Percentiles rank a stretch among this genome's conserved stretches.
Evolutionary conservation across 2,113 vertebrate genomes (phyloP).

Genomic region (Tychaedon coryphoeus): DNA sequence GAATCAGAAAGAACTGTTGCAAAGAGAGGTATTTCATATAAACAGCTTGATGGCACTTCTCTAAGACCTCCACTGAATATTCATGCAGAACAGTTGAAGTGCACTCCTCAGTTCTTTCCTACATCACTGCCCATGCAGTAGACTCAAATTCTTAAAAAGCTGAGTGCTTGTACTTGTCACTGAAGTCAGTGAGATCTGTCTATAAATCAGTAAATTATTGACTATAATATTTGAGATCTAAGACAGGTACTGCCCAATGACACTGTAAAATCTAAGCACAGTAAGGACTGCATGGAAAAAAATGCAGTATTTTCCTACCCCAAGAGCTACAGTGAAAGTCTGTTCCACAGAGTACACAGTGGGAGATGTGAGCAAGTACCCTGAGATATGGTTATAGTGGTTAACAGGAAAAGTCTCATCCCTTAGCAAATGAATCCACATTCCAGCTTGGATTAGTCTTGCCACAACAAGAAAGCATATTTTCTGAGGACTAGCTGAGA

Average conservation of each 20-base stretch:
- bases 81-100: conserved; percentile 37
- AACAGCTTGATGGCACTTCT: background rate
- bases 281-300: background rate
- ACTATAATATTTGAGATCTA: background rate
- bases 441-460: background rate
- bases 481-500: background rate
- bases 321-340: background rate
- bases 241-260: background rate
- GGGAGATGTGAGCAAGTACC: background rate
- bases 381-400: background rate
- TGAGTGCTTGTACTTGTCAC: background rate
- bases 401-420: background rate
- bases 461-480: background rate
- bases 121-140: background rate
- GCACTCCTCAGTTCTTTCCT: background rate
- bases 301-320: background rate
- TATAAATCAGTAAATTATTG: background rate
- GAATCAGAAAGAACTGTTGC: background rate
- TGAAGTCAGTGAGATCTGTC: background rate
- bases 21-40: background rate
- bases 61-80: background rate
- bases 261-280: background rate
- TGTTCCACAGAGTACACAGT: background rate
- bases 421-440: background rate
- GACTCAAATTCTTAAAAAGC: background rate